A percentile compares a stretch with the other conserved stretches of the same genome.
Conservation (phyloP, 2,888 invertebrate genomes). For the Chrysolina oricalcia region DNA sequence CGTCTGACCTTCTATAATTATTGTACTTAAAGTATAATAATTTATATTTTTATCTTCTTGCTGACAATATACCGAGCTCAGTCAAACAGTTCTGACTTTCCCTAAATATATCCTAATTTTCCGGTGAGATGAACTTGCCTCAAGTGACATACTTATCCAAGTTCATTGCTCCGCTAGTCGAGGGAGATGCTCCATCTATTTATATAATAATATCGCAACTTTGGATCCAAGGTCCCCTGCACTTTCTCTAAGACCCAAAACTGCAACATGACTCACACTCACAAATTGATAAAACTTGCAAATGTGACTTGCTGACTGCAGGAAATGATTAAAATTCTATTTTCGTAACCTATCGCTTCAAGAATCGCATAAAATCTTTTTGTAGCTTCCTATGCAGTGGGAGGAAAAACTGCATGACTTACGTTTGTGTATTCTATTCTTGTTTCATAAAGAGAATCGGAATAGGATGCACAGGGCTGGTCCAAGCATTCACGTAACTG, state of each 20-base stretch:
- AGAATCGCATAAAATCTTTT: neutral
- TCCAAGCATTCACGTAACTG: no score
- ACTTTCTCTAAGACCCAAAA: conserved; percentile 11
- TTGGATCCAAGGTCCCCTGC: conserved; percentile 13
- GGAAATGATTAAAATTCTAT: conserved; percentile 19
- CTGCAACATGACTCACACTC: conserved; percentile 11
- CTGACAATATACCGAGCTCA: no score
- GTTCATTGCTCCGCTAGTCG: conserved; percentile 50
- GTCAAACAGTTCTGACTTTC: conserved; percentile 3
- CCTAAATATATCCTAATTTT: conserved; percentile 31
- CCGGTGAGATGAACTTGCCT: conserved; percentile 27
- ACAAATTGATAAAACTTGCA: neutral
- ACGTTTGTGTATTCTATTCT: no score
- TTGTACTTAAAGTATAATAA: no score
- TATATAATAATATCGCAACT: conserved; percentile 36
- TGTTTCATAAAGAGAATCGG: no score
- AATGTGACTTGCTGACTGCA: neutral
- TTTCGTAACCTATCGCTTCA: neutral
- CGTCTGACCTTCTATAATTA: no score
- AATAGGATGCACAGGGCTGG: no score
- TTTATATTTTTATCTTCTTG: no score
- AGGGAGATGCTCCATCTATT: conserved; percentile 46
- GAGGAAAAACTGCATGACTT: neutral
- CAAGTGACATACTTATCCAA: conserved; percentile 52
- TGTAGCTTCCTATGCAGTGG: neutral